These are phyloP conservation scores for Scolanthus callimorphus DNA, from an alignment of 92 coral and sea anemone genomes.

Conservation along the genomic window DNA sequence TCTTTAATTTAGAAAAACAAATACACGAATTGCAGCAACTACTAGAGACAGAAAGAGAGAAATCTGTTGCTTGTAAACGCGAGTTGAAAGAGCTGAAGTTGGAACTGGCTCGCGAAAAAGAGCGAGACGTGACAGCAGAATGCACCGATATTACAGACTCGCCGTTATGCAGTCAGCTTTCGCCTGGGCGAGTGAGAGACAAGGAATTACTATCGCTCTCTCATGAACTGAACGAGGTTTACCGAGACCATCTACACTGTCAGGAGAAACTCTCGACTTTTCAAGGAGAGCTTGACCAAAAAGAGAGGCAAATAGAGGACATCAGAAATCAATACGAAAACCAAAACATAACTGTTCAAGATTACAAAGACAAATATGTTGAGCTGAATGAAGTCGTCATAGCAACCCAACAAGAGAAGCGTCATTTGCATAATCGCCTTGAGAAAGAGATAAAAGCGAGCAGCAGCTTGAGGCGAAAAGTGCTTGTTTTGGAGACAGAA, in stretches of 20 bases:
- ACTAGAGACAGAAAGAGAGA: no score
- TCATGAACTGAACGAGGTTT: constrained; percentile 53
- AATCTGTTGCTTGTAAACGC: no score
- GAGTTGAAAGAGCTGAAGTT: constrained; percentile 20
- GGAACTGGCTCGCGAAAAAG: constrained; percentile 18
- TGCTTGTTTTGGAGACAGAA: constrained; percentile 67
- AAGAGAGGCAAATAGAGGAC: constrained; percentile 59
- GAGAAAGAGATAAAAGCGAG: constrained; percentile 51
- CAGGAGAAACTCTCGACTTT: constrained; percentile 45
- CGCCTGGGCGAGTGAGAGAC: constrained; percentile 7
- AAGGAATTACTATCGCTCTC: constrained; percentile 36
- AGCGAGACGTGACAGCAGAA: not conserved
- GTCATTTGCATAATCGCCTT: constrained; percentile 47
- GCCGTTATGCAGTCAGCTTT: no score
- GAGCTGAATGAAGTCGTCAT: constrained; percentile 54
- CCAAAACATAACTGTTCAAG: constrained; percentile 53
- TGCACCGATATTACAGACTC: not conserved
- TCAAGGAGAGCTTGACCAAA: constrained; percentile 24
- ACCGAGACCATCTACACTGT: constrained; percentile 45
- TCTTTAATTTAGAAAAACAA: constrained; percentile 44
- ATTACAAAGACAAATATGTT: constrained; percentile 55
- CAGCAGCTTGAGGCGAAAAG: constrained; percentile 40
- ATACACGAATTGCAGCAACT: constrained; percentile 41
- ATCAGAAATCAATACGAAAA: constrained; percentile 40
- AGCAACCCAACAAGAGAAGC: constrained; percentile 64